phyloP scores from a whole-genome alignment of 2,888 invertebrate species.

The Aporophyla lueneburgensis region DNA sequence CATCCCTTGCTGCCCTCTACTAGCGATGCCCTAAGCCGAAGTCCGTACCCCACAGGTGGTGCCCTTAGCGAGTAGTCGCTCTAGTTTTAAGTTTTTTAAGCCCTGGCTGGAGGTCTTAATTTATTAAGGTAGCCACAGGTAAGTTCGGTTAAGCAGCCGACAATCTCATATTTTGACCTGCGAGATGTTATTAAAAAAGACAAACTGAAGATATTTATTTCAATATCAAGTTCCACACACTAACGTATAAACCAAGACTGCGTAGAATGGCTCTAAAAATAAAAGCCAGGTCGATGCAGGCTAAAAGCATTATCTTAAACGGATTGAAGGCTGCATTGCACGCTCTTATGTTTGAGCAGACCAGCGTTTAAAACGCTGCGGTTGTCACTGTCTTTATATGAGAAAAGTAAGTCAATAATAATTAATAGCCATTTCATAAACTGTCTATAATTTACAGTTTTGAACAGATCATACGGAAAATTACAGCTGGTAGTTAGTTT shows the following conservation, averaged over 20 bases:
- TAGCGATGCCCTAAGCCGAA: too few relatives aligned
- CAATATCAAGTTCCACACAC: slow-evolving; percentile 18
- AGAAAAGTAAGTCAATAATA: background rate
- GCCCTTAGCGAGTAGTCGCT: too few relatives aligned
- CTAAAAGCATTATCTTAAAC: slow-evolving; percentile 74
- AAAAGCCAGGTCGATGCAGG: slow-evolving; percentile 61
- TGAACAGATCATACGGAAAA: background rate
- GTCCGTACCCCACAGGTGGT: too few relatives aligned
- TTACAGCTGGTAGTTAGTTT: background rate
- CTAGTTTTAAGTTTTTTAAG: too few relatives aligned
- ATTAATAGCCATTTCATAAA: background rate
- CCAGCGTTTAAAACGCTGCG: slow-evolving; percentile 56
- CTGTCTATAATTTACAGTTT: background rate
- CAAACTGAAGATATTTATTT: background rate
- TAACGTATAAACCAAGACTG: slow-evolving; percentile 1
- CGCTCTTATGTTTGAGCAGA: slow-evolving; percentile 38
- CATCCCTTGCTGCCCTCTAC: too few relatives aligned
- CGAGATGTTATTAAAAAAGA: too few relatives aligned
- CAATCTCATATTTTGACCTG: too few relatives aligned
- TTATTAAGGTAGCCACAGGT: too few relatives aligned
- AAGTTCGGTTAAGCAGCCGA: too few relatives aligned
- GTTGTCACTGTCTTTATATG: background rate
- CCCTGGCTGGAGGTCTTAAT: too few relatives aligned
- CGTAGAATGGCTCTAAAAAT: slow-evolving; percentile 47
- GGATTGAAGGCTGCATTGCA: slow-evolving; percentile 68